Evolutionary conservation across 2,888 invertebrate species (phyloP), one percentile per base, ranked within the genome.

Genomic region (Drosophila monieri): DNA sequence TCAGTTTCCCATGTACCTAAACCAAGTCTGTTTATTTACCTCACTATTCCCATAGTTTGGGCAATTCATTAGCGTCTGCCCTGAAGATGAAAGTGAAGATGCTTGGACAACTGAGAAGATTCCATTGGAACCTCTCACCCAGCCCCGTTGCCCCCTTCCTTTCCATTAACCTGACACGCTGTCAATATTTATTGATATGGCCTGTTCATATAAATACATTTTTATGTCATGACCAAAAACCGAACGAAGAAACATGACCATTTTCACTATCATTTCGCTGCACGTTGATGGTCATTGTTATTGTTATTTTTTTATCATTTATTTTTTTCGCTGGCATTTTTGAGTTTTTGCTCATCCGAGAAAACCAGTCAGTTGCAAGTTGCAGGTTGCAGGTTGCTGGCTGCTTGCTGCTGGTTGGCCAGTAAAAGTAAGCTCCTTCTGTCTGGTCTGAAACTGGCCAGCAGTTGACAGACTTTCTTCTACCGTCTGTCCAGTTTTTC

Each of bases 381-480:
- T 41, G 39, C 39, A 41, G 39, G 18, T 41, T 41, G 43, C 46
- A 52, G 47, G 46, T 46, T 58, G 57, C 48, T 12, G 60, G 41
- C 37, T 53, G 49, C 43, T 43, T 27, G 23, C 18, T 56, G 48
- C 55, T 65, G 68, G 43, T 21, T 43, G 12, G 56, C 60, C 80
- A 81, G 81, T 85, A 81, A 81, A 81, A 81, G 80, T 85, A 85
- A 85, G 80, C 83, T 85, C 80, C 79, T 81, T 81, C 74, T 66
- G 78, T 57, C 64, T 69, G 35, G 75, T 73, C 71, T 74, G 71
- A 80, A 85, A 80, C 80, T 79, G 68, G 80, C 78, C 68, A 55
- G 32, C 48, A 54, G 61, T 54, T 60, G 53, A 64, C 74, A 74
- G 83, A 85, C 85, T 85, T 85, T 85, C 80, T 80, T 81, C 80